Evolutionary conservation across 2,113 vertebrate genomes (phyloP), one percentile per base, ranked within the genome.

Genomic region (Entomyzon cyanotis): DNA sequence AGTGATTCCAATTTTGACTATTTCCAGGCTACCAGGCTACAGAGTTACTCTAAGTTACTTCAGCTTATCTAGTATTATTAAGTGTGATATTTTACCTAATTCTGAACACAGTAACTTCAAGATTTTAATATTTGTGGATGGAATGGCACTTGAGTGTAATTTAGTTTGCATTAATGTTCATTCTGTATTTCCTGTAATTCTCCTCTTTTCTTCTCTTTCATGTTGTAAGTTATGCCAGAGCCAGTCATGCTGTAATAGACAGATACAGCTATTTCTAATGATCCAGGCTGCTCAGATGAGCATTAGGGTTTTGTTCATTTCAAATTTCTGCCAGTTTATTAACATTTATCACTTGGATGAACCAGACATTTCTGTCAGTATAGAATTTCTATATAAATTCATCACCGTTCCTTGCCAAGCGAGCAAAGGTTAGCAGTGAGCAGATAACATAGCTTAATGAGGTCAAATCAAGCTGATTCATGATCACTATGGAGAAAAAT

Each of bases 391-490:
- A 27, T 93, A 91, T 89, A 94, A 94, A 96, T 93, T 93, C 89
- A 94, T 90, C 95, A 94, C 83, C 5, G 5, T 84, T 77, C 56
- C 85, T 82, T 97, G 96, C 97, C 97, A 97, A 95, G 89, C 49
- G 47, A 79, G 59, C 94, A 97, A 97, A 98, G 97, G 97, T 98
- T 97, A 97, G 96, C 95, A 87, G 87, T 95, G 95, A 96, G 58
- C 94, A 97, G 96, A 97, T 96, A 97, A 93, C 94, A 94, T 85
- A 95, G 95, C 95, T 97, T 98, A 98, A 97, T 98, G 97, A 97
- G 97, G 95, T 98, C 97, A 96, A 94, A 97, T 98, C 96, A 96
- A 97, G 96, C 97, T 98, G 96, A 98, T 98, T 98, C 97, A 97
- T 97, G 96, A 98, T 98, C 96, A 91, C 97, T 97, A 63, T 88